Evolutionary conservation across 2,797 vertebrate genomes (phyloP), one percentile per base, ranked within the genome.

Genomic region (Gambusia yucatana): DNA sequence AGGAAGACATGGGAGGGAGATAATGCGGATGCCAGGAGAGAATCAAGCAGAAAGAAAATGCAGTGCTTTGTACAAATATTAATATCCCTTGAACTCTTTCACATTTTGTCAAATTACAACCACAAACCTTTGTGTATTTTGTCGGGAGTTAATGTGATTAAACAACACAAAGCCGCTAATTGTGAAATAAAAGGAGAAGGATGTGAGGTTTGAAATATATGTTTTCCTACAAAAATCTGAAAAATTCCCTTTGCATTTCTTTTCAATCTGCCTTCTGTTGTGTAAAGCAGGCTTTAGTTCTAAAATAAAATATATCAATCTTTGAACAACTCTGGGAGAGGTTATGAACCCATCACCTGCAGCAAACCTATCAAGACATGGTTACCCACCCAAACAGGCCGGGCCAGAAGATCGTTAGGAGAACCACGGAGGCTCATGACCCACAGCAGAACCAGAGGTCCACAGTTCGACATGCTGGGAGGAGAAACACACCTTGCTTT

Each of bases 1-100:
- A 82, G 84, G 90, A 94, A 75, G 36, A 52, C 67, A 47, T 4
- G 25, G 43, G 43, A 83, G 63, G 48, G 61, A 78, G 73, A 72
- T 69, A 6, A 76, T 74, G 47, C 75, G 74, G 79, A 80, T 22
- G 70, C 57, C 65, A 59, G 65, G 22, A 52, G 79, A 84, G 80
- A 72, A 72, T 72, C 30, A 25, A 20, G 44, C 39, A 50, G 69
- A 55, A 57, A 79, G 59, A 75, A 73, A 69, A 81, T 73, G 52
- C 63, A 76, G 61, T 16, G 13, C 6, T 71, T 28, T 71, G 22
- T 7, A 70, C 22, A 69, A 69, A 43, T n/a, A 69, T 69, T 41
- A 36, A 43, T 11, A 43, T 69, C 9, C 65, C 22, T 71, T 14
- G 25, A 46, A 71, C 11, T 71, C n/a, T 28, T 28, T 71, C 43